Conservation (phyloP, 35 echinoderm and acorn worm genomes). For the Nesometra sesokonis region DNA sequence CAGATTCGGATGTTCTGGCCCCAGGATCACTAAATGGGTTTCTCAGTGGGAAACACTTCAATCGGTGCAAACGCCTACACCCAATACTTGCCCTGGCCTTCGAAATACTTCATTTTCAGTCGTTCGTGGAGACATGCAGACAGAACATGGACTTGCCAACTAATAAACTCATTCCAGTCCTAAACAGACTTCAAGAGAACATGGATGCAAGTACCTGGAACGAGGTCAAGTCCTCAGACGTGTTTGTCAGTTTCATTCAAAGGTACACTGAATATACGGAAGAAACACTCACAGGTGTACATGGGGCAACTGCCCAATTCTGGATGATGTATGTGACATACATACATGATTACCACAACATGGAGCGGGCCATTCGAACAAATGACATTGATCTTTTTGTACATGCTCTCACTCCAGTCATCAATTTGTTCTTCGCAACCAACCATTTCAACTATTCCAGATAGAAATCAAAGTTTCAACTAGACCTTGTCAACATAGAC, state of each 20-base stretch:
- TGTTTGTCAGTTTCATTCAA: too few relatives aligned
- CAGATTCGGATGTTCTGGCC: constrained; percentile 5
- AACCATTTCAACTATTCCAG: background rate
- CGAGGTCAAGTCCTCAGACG: too few relatives aligned
- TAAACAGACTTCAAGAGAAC: too few relatives aligned
- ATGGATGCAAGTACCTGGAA: too few relatives aligned
- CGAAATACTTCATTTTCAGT: constrained; percentile 25
- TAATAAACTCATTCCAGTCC: too few relatives aligned
- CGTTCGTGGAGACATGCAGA: too few relatives aligned
- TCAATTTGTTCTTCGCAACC: background rate
- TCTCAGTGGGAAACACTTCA: constrained; percentile 14
- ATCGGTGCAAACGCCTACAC: constrained; percentile 24
- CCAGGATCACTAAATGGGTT: constrained; percentile 30
- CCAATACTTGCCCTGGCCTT: constrained; percentile 15
- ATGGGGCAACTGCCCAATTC: constrained; percentile 16
- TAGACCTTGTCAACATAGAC: background rate
- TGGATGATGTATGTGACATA: constrained; percentile 24
- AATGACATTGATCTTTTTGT: constrained; percentile 20
- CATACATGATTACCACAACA: background rate
- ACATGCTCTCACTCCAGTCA: background rate
- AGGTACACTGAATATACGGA: too few relatives aligned
- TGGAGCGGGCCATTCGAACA: background rate
- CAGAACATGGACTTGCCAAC: too few relatives aligned
- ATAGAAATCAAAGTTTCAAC: background rate
- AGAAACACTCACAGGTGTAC: too few relatives aligned